Evolutionary conservation across 1,140 invertebrate species (phyloP), one percentile per base, ranked within the genome.

Genomic region (Neocloeon triangulifer): DNA sequence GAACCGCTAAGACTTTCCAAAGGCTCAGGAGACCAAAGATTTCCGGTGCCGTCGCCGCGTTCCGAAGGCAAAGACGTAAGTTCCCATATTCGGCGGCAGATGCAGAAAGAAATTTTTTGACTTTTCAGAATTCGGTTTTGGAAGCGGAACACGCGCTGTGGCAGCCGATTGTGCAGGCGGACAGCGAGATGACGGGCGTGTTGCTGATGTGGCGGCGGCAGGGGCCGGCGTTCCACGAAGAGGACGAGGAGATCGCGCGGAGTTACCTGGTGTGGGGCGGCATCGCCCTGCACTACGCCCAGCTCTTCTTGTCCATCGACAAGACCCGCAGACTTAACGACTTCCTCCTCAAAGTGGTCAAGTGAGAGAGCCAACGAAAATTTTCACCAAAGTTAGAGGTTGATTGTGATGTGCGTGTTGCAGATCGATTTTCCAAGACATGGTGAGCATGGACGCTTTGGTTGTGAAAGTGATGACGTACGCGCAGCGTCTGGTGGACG

Each of bases 381-480:
- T n/a, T n/a, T n/a, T n/a, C n/a, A n/a, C n/a, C n/a, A n/a, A n/a
- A n/a, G n/a, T n/a, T n/a, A n/a, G n/a, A n/a, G n/a, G n/a, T n/a
- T n/a, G n/a, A n/a, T n/a, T n/a, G n/a, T n/a, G n/a, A n/a, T n/a
- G n/a, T n/a, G n/a, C n/a, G n/a, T n/a, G n/a, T n/a, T 28, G 22
- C 43, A 71, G 68, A 45, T 65, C 64, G 9, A 67, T 72, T 42
- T 72, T 73, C 45, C 75, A 81, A 61, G 76, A 84, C 41, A 82
- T 85, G 62, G 67, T 79, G 21, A 77, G 70, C 38, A 73, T 84
- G 61, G 78, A 84, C 43, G 61, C 63, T 15, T 57, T 84, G 1
- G 78, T 85, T 10, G 71, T 77, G 48, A 79, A 77, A 48, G 73
- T 85, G 27, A 71, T 85, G 64, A 73, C 76, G 45, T 78, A 74